Percentiles rank a stretch among this genome's conserved stretches.
These are phyloP conservation scores for Etia nguti DNA, from an alignment of 2,113 vertebrate species.

Conservation along the genomic window DNA sequence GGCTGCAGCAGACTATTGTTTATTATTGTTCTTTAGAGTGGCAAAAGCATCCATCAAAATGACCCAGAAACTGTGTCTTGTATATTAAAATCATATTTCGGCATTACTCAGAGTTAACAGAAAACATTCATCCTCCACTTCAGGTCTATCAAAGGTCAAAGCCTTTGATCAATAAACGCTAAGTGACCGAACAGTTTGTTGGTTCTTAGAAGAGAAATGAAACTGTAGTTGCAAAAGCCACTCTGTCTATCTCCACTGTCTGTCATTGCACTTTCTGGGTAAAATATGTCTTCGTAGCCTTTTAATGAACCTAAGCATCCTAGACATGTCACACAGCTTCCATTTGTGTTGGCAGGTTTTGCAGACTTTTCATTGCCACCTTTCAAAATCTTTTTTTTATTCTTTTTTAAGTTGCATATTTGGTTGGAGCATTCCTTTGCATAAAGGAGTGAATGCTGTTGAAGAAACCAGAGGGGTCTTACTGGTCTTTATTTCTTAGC, in stretches of 20 bases:
- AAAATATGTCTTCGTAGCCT: not conserved
- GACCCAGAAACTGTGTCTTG: not conserved
- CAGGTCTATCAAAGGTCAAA: not conserved
- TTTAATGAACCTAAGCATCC: not conserved
- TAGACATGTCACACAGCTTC: not conserved
- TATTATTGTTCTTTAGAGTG: not conserved
- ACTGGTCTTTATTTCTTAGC: not conserved
- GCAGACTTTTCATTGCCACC: not conserved
- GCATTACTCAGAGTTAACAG: not conserved
- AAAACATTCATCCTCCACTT: not conserved
- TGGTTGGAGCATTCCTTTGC: not conserved
- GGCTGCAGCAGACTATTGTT: not conserved
- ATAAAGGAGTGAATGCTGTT: not conserved
- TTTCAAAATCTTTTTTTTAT: not conserved
- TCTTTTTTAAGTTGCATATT: not conserved
- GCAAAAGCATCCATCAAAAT: not conserved
- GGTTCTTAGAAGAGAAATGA: not conserved
- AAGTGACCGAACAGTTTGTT: not conserved
- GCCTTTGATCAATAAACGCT: not conserved
- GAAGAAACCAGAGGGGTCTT: not conserved
- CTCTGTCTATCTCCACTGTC: not conserved
- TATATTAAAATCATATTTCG: not conserved
- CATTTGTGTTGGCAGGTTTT: not conserved
- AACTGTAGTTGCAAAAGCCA: not conserved
- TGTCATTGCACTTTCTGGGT: not conserved